phyloP scores from a whole-genome alignment of 2,888 invertebrate species.

The Acleris laterana region DNA sequence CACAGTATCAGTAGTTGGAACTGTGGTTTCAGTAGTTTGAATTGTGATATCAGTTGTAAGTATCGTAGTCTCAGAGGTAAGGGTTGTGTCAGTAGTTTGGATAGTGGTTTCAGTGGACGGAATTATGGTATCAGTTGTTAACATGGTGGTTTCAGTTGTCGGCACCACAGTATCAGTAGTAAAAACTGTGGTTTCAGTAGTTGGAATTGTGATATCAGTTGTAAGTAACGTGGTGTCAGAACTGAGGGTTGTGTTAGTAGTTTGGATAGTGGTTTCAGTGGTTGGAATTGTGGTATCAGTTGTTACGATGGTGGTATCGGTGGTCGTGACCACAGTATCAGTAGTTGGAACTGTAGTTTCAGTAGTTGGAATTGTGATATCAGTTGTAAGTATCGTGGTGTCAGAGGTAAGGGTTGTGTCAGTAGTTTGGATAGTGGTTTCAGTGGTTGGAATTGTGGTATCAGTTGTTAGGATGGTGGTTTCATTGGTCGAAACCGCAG shows the following conservation, averaged over 20 bases:
- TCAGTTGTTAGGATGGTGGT: not conserved
- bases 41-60: too few species aligned
- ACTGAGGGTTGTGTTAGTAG: too few species aligned
- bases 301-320: not conserved
- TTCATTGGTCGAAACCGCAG: too few species aligned
- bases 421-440: too few species aligned
- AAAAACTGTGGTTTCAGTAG: too few species aligned
- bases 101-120: not conserved
- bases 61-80: too few species aligned
- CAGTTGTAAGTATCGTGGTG: not conserved
- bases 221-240: not conserved
- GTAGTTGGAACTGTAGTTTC: not conserved
- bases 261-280: too few species aligned
- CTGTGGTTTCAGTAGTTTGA: too few species aligned
- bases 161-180: not conserved
- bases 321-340: not conserved
- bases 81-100: too few species aligned
- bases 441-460: not conserved
- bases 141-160: not conserved
- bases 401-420: too few species aligned
- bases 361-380: conserved; percentile 3
- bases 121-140: not conserved
- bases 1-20: too few species aligned
- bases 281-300: too few species aligned
- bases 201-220: not conserved